A percentile compares a stretch with the other conserved stretches of the same genome.
Evolutionary conservation across 2,113 vertebrate species (phyloP).

Genomic region (Taurulus bubalis): DNA sequence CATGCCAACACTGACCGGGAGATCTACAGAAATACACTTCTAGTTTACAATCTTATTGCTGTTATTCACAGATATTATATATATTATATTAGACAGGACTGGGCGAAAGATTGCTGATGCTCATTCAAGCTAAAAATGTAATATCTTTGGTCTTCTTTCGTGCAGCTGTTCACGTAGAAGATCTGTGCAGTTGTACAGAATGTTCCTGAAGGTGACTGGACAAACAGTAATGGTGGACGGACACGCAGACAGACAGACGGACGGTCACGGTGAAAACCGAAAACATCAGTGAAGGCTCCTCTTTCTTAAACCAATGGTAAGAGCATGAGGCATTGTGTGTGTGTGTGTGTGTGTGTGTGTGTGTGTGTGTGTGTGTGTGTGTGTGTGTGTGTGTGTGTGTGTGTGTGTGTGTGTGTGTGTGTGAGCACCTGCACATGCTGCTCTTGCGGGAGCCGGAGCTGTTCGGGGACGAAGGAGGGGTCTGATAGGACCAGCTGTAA

Average conservation of each 20-base stretch:
- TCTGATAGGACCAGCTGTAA: slow-evolving; percentile 99
- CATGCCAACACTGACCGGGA: slow-evolving; percentile 23
- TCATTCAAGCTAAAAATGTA: not conserved
- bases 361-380: not conserved
- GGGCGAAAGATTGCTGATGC: too few relatives aligned
- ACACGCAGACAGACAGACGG: slow-evolving; percentile 50
- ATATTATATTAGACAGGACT: too few relatives aligned
- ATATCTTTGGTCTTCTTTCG: not conserved
- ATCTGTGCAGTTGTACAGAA: not conserved
- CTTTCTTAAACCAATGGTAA: slow-evolving; percentile 53
- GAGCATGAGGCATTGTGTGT: not conserved
- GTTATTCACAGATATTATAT: not conserved
- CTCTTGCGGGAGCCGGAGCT: slow-evolving; percentile 97
- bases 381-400: slow-evolving; percentile 18
- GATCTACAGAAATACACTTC: not conserved
- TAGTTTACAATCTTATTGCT: not conserved
- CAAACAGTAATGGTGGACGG: slow-evolving; percentile 31
- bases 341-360: slow-evolving; percentile 6
- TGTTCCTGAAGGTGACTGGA: slow-evolving; percentile 39
- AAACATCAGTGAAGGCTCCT: slow-evolving; percentile 63
- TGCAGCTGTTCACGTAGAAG: not conserved
- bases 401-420: slow-evolving; percentile 7
- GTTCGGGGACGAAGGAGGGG: slow-evolving; percentile 94
- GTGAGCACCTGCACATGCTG: slow-evolving; percentile 97
- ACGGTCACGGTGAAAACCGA: slow-evolving; percentile 11